Evolutionary conservation across 1,140 invertebrate genomes (phyloP).

Genomic region (Drosophila willistoni): DNA sequence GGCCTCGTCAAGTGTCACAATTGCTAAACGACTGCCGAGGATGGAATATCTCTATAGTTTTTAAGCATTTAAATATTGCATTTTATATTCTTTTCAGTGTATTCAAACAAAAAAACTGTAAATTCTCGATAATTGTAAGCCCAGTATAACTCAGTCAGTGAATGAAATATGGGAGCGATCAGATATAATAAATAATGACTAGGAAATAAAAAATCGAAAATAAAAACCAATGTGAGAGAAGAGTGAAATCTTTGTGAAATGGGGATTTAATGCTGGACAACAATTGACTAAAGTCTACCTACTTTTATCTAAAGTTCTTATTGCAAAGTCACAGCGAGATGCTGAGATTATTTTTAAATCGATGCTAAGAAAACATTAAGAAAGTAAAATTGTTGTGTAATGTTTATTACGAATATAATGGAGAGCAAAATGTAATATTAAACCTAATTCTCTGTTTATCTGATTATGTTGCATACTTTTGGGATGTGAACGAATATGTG

Average conservation of each 20-base stretch:
- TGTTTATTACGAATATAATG: too few species aligned
- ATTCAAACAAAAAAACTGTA: neutral
- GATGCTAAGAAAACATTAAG: too few species aligned
- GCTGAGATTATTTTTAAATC: too few species aligned
- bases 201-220: conserved; percentile 46
- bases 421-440: too few species aligned
- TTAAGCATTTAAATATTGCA: conserved; percentile 13
- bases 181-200: conserved; percentile 43
- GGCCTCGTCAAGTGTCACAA: conserved; percentile 94
- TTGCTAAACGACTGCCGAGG: conserved; percentile 84
- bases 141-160: conserved; percentile 47
- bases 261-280: too few species aligned
- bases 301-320: too few species aligned
- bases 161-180: conserved; percentile 4
- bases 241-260: too few species aligned
- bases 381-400: too few species aligned
- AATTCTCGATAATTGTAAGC: conserved; percentile 42
- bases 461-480: conserved; percentile 44
- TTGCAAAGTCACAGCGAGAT: too few species aligned
- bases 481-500: conserved; percentile 7
- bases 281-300: too few species aligned
- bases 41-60: conserved; percentile 16
- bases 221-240: neutral
- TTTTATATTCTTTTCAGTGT: conserved; percentile 17
- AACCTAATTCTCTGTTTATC: neutral